phyloP scores from a whole-genome alignment of 2,888 invertebrate genomes.

The Osedax frankpressi region DNA sequence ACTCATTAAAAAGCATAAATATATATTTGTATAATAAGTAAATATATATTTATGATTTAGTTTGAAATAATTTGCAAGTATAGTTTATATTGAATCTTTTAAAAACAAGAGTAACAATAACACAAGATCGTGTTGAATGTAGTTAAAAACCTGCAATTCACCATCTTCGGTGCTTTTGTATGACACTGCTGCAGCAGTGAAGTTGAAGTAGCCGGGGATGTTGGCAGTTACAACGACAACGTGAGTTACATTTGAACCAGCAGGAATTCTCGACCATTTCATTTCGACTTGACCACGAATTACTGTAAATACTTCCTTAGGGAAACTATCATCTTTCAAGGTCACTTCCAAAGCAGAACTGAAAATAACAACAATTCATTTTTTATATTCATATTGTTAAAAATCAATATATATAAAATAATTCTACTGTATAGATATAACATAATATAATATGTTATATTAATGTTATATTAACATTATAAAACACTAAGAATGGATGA shows the following conservation, averaged over 20 bases:
- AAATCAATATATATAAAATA: slow-evolving; percentile 4
- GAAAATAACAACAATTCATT: not conserved
- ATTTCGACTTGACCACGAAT: not conserved
- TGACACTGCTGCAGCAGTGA: slow-evolving; percentile 80
- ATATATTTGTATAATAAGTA: no score
- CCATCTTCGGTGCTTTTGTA: not conserved
- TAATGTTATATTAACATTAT: no score
- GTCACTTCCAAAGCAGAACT: not conserved
- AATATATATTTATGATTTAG: no score
- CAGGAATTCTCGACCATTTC: not conserved
- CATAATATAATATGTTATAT: no score
- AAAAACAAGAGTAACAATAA: no score
- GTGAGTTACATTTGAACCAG: slow-evolving; percentile 77
- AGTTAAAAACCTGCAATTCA: not conserved
- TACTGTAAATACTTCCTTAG: not conserved
- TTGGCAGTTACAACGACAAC: slow-evolving; percentile 79
- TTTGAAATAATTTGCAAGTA: no score
- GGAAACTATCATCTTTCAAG: not conserved
- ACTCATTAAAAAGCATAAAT: not conserved
- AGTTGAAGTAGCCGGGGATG: slow-evolving; percentile 86
- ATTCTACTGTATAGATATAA: not conserved
- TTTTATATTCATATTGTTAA: no score
- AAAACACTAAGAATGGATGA: no score
- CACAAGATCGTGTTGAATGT: no score
- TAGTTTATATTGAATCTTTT: no score